A percentile compares a stretch with the other conserved stretches of the same genome.
Conservation (phyloP, 2,888 invertebrate species). For the Sericinus montela region DNA sequence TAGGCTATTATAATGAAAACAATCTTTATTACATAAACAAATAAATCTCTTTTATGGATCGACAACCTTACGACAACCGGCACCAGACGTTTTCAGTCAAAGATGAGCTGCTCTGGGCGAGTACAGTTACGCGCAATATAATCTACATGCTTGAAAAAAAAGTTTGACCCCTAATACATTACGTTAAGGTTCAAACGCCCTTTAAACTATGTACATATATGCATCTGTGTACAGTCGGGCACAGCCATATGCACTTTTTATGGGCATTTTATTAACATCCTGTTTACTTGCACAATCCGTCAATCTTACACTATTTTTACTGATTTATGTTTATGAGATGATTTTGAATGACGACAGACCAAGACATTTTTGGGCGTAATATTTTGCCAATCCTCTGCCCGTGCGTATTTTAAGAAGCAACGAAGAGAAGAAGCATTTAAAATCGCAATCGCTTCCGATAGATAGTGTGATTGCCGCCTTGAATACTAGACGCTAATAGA, state of each 20-base stretch:
- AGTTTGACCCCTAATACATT: not conserved
- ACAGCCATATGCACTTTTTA: constrained; percentile 9
- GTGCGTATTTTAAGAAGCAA: no score
- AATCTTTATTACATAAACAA: no score
- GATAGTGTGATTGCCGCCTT: no score
- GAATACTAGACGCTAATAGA: no score
- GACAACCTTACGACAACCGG: constrained; percentile 3
- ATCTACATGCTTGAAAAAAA: not conserved
- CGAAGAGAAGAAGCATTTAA: no score
- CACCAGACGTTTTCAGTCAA: constrained; percentile 2
- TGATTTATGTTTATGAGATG: not conserved
- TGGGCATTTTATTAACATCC: constrained; percentile 12
- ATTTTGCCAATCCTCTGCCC: no score
- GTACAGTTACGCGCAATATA: not conserved
- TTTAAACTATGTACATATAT: not conserved
- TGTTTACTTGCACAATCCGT: constrained; percentile 4
- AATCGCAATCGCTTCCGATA: no score
- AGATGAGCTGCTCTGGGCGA: not conserved
- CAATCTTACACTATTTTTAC: constrained; percentile 1
- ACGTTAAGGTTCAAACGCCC: not conserved
- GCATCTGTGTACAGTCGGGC: not conserved
- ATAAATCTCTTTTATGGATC: not conserved
- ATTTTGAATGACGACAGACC: no score
- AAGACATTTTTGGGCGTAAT: no score
- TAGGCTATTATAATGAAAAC: no score